Conservation (phyloP, 2,113 vertebrate species). For the Chinchilla lanigera region DNA sequence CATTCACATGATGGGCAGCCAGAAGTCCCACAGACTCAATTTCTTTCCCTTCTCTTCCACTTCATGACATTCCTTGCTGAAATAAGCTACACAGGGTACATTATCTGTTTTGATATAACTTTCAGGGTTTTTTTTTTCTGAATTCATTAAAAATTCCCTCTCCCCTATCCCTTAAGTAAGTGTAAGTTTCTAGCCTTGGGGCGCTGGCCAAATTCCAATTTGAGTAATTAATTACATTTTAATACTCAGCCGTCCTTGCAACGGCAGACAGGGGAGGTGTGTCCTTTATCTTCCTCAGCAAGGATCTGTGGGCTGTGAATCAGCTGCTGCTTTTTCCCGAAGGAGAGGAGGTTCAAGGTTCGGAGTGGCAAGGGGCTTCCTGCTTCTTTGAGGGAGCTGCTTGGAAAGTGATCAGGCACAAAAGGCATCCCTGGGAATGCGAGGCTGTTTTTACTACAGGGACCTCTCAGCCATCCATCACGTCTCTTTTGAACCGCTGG, state of each 20-base stretch:
- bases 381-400: constrained; percentile 47
- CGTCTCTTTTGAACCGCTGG: constrained; percentile 68
- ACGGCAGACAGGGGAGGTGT: constrained; percentile 18
- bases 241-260: neutral
- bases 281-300: constrained; percentile 52
- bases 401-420: constrained; percentile 63
- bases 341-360: constrained; percentile 2
- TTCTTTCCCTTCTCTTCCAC: neutral
- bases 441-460: neutral
- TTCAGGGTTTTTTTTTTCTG: constrained; percentile 26
- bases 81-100: neutral
- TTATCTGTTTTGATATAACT: constrained; percentile 54
- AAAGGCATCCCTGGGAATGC: constrained; percentile 57
- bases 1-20: neutral
- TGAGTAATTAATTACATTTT: constrained; percentile 73
- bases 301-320: neutral
- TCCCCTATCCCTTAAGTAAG: neutral
- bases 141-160: constrained; percentile 35
- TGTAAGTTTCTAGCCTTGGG: constrained; percentile 56
- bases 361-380: neutral
- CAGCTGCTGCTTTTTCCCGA: constrained; percentile 29
- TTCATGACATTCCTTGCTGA: neutral
- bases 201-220: constrained; percentile 60
- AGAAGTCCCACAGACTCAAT: neutral
- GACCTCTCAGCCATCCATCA: constrained; percentile 64